Conservation (phyloP, 35 echinoderm and acorn worm species). For the Acanthaster planci region DNA sequence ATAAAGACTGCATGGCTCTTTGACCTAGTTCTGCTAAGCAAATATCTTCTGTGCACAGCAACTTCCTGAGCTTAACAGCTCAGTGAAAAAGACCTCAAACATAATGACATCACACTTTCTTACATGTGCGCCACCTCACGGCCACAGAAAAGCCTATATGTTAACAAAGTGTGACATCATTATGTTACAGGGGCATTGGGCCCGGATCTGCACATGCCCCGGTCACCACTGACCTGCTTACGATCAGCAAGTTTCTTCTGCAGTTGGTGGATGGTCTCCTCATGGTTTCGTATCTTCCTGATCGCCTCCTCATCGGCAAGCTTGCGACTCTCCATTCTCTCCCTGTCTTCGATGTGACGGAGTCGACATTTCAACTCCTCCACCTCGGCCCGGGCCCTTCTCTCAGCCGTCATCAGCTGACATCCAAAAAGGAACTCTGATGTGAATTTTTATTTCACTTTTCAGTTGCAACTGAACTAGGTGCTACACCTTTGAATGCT, state of each 20-base stretch:
- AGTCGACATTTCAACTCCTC: conserved; percentile 81
- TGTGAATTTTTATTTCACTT: not conserved
- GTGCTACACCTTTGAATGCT: not conserved
- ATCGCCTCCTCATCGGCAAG: conserved; percentile 85
- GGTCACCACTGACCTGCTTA: conserved; percentile 98
- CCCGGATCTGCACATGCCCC: too few relatives aligned
- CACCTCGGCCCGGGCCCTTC: conserved; percentile 72
- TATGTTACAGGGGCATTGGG: too few relatives aligned
- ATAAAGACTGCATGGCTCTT: too few relatives aligned
- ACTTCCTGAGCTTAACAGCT: too few relatives aligned
- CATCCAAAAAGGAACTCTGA: not conserved
- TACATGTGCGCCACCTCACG: too few relatives aligned
- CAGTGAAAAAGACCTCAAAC: too few relatives aligned
- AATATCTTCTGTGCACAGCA: too few relatives aligned
- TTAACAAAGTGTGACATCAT: too few relatives aligned
- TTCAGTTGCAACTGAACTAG: not conserved
- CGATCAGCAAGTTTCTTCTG: conserved; percentile 96
- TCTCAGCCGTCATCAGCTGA: conserved; percentile 86
- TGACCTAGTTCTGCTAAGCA: too few relatives aligned
- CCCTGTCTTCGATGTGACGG: conserved; percentile 84
- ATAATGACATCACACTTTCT: too few relatives aligned
- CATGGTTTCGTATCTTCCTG: conserved; percentile 78
- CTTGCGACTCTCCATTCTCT: conserved; percentile 73
- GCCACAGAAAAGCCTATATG: too few relatives aligned
- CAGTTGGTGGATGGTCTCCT: conserved; percentile 86